Percentiles rank a stretch among this genome's conserved stretches.
These are phyloP conservation scores for Potorous gilbertii DNA, from an alignment of 2,797 vertebrate species.

Conservation along the genomic window DNA sequence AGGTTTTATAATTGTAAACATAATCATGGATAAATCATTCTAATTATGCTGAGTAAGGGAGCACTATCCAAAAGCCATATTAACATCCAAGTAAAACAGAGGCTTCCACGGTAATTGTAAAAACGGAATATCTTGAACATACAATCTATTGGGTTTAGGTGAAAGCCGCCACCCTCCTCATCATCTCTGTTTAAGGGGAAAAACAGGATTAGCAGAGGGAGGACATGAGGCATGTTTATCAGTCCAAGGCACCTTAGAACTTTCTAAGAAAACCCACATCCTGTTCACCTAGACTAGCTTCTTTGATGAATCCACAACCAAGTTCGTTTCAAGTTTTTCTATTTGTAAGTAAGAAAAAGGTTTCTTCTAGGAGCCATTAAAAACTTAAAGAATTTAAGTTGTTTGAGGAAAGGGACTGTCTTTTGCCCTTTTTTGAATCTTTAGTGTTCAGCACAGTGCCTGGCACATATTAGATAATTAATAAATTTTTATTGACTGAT, in stretches of 20 bases:
- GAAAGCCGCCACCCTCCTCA: constrained; percentile 13
- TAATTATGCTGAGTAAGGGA: constrained; percentile 14
- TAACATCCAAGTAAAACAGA: constrained; percentile 12
- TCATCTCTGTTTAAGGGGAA: background rate
- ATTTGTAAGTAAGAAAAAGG: constrained; percentile 18
- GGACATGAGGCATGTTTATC: constrained; percentile 15
- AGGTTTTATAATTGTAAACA: constrained; percentile 34
- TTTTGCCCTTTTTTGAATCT: background rate
- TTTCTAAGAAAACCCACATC: constrained; percentile 46
- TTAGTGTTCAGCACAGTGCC: background rate
- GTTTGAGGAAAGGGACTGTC: background rate
- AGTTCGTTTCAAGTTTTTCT: constrained; percentile 45
- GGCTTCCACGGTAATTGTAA: constrained; percentile 20
- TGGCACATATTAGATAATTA: background rate
- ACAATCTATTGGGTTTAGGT: constrained; percentile 44
- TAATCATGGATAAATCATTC: background rate
- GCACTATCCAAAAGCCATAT: constrained; percentile 7
- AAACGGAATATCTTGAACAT: constrained; percentile 47
- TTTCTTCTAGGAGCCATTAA: constrained; percentile 8
- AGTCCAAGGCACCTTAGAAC: constrained; percentile 36
- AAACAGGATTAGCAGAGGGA: background rate
- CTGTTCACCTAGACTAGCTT: constrained; percentile 37
- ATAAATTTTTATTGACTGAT: background rate
- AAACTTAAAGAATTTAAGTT: background rate
- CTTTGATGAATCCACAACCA: constrained; percentile 37